These are phyloP conservation scores for Ciconia stormi DNA, from an alignment of 2,113 vertebrate genomes.

Conservation along the genomic window DNA sequence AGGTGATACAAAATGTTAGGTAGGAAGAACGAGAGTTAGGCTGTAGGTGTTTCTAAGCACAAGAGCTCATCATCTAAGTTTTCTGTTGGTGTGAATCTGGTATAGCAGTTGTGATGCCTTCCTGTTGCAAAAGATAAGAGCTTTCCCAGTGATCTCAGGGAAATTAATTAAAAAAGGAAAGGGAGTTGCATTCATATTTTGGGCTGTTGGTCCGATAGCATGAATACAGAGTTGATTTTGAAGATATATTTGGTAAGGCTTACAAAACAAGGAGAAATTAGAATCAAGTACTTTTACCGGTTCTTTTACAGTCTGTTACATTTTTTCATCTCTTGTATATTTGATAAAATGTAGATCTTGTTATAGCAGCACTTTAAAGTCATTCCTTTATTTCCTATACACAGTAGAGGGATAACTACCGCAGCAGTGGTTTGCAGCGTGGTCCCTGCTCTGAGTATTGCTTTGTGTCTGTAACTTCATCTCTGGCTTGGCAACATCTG, in stretches of 20 bases:
- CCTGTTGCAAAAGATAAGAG: not conserved
- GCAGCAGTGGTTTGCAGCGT: not conserved
- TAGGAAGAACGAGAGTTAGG: not conserved
- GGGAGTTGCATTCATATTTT: not conserved
- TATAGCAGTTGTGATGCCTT: not conserved
- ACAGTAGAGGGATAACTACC: not conserved
- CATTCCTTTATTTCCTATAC: not conserved
- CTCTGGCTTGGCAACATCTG: not conserved
- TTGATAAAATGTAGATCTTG: not conserved
- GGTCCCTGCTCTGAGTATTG: not conserved
- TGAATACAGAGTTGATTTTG: not conserved
- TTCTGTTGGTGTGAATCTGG: not conserved
- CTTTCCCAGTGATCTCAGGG: not conserved
- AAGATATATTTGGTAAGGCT: not conserved
- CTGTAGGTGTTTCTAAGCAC: not conserved
- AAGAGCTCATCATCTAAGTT: not conserved
- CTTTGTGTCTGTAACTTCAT: conserved; percentile 30
- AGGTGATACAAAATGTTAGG: not conserved
- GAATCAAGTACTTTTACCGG: not conserved
- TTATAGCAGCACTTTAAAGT: not conserved
- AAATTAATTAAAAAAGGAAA: not conserved
- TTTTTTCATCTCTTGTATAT: not conserved
- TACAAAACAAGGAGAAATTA: not conserved
- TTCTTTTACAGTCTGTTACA: not conserved
- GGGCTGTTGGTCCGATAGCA: not conserved